Base-by-base conservation (phyloP, 2,888 invertebrate genomes). In the Xestia sexstrigata region DNA sequence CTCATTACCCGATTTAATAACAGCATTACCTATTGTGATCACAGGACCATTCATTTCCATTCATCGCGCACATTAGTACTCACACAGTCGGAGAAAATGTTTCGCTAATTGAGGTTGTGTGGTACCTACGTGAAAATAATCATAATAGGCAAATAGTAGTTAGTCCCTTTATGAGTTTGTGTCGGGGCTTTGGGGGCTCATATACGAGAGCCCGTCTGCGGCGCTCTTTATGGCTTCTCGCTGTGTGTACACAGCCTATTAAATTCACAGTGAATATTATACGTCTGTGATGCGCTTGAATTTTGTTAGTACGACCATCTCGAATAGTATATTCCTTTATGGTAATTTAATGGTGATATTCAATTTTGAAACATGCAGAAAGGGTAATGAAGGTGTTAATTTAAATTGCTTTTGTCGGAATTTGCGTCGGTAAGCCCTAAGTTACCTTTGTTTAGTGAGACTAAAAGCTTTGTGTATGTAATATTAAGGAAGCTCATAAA, bases 61-160 rank as follows among this genome's bases (percentile, higher is more conserved):
- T 89, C 85, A 86, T 84, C 78, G 84, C 81, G 82, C 79, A 81
- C 82, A 86, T 85, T 81, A 88, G 79, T 83, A 83, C 71, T 80
- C 80, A 75, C 77, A 79, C 87, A 89, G 87, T 89, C 88, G 86
- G 90, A 90, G 91, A 91, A 91, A 91, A 90, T 86, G 89, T 83
- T 87, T 80, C 88, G 83, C 92, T 93, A 93, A 94, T 94, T 94
- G 92, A 90, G 89, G 88, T 84, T 89, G 85, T 83, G 85, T 88
- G 89, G 86, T 81, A 88, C n/a, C n/a, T n/a, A n/a, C 88, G 89
- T 90, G 88, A 88, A 91, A 92, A 91, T 88, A 88, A 92, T 91
- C 89, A 86, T 90, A 88, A 90, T 87, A 87, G 78, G 91, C 90
- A 93, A 93, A 94, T 93, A 93, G 93, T 91, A 92, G 91, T 90